Percentiles rank a stretch among this genome's conserved stretches.
Conservation (phyloP, 2,888 invertebrate genomes). For the Podabrus alpinus region DNA sequence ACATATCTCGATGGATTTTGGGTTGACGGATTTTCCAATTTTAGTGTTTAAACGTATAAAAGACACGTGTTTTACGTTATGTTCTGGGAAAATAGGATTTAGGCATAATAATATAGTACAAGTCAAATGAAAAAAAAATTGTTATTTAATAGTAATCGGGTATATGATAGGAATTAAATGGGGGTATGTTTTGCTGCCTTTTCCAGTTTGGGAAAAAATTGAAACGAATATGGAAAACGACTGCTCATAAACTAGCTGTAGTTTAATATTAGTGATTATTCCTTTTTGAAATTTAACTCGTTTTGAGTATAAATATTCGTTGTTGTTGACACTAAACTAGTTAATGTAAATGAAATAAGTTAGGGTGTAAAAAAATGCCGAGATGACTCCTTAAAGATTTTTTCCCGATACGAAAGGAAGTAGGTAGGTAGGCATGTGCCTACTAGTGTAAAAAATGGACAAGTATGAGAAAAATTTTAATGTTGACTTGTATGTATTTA, state of each 20-base stretch:
- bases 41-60: background rate
- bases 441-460: constrained; percentile 28
- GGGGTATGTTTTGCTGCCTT: background rate
- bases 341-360: constrained; percentile 1
- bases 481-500: constrained; percentile 49
- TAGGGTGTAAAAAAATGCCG: background rate
- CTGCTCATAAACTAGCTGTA: constrained; percentile 1
- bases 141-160: background rate
- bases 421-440: constrained; percentile 23
- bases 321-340: constrained; percentile 6
- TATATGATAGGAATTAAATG: background rate
- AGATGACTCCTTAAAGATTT: constrained; percentile 5
- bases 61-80: background rate
- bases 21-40: background rate
- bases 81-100: background rate
- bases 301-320: constrained; percentile 4
- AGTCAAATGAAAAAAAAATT: background rate
- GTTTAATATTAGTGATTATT: constrained; percentile 8
- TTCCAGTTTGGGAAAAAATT: background rate
- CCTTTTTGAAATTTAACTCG: constrained; percentile 7
- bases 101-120: background rate
- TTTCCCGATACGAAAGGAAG: constrained; percentile 14
- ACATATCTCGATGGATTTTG: background rate
- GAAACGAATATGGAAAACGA: constrained; percentile 3
- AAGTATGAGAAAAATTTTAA: constrained; percentile 36